Evolutionary conservation across 2,797 vertebrate species (phyloP), one percentile per base, ranked within the genome.

Genomic region (Anas bernieri): DNA sequence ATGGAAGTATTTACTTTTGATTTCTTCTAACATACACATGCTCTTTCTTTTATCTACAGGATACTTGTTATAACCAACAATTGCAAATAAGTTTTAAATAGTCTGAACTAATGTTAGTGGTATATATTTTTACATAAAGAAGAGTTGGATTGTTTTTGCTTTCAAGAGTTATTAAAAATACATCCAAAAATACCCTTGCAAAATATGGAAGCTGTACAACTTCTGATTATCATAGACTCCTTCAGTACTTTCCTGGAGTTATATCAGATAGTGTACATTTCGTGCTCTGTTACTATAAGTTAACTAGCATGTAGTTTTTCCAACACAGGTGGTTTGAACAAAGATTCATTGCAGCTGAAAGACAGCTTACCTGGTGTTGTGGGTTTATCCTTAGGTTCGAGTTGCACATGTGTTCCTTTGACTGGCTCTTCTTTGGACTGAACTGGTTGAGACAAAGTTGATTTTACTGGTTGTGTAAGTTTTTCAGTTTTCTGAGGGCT

Each of bases 291-390:
- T 45, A 64, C 33, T 4, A 33, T 28, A 77, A 73, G 69, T n/a
- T 70, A 82, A 86, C 22, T 43, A 62, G 26, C 10, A 16, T 1
- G 5, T 23, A 37, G 11, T 61, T 88, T 83, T 86, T 87, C 41
- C 41, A 59, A 77, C 37, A 70, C 30, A 62, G 54, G 39, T 75
- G 22, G 73, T 35, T 63, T 69, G 21, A 81, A 54, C 35, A 5
- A 80, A 7, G 9, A 12, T 52, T 69, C 77, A 85, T 3, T 69
- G 50, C 87, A 59, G 35, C 17, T 31, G 22, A 66, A 55, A 31
- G n/a, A 45, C 39, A 74, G 8, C n/a, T 92, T 92, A 99, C 99
- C 98, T 95, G 98, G 96, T 92, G 98, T 96, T 92, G 96, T 96
- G 82, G 97, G 86, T 74, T 96, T 95, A 45, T 97, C 97, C 95